Base-by-base conservation (phyloP, 2,888 invertebrate species). In the Iselma pallidipennis region DNA sequence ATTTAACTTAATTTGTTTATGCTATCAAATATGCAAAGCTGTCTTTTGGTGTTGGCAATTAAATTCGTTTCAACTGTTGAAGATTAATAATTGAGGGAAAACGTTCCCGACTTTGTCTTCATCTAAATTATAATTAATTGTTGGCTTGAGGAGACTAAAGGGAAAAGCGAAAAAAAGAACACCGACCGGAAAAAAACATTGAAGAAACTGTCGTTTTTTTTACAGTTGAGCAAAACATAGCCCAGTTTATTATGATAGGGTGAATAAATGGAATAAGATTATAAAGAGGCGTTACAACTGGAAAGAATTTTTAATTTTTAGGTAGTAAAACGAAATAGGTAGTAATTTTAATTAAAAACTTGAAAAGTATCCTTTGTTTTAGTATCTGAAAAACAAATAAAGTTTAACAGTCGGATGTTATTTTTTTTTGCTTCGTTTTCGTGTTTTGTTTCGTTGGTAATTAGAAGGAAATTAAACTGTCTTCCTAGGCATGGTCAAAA, bases 311-410 rank as follows among this genome's bases (percentile, higher is more conserved):
- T 78, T 77, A 79, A 78, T 79, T 79, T 78, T 78, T 78, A 77
- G 77, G 78, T 76, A 79, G 73, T 80, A 77, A 79, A 79, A 78
- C 77, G 77, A 77, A 80, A 79, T 80, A 78, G 79, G 78, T 78
- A 78, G 79, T 80, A 79, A 80, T 80, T 80, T 80, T 80, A 80
- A 80, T 80, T 80, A 80, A 80, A 80, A 80, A 80, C 78, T 79
- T 78, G 77, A 78, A 77, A 80, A 80, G 80, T 80, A 78, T 77
- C 78, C 76, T 80, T 80, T 80, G 80, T 80, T 80, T 78, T 78
- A 78, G 76, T 76, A 75, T 75, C 76, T 74, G 72, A 73, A 42
- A 19, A 78, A 74, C 78, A 79, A 79, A 79, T 78, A 79, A 79
- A 79, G 74, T 77, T 77, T 73, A 77, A 75, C 76, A 74, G 74